Evolutionary conservation across 2,888 invertebrate species (phyloP).

Genomic region (Mythimna impura): DNA sequence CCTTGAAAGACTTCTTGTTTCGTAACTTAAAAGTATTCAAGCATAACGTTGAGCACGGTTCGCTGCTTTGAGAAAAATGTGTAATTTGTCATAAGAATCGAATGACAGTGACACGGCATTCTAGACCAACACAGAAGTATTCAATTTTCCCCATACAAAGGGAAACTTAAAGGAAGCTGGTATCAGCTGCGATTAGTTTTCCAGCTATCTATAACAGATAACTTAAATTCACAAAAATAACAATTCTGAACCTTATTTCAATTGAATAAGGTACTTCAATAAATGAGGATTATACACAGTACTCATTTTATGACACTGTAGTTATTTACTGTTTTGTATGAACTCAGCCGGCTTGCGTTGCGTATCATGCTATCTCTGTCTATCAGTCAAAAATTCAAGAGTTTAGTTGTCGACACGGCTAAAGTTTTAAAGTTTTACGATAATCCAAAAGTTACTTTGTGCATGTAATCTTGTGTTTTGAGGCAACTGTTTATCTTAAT

Average conservation of each 20-base stretch:
- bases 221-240: not conserved
- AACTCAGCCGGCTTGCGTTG: conserved; percentile 66
- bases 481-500: conserved; percentile 53
- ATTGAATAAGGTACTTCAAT: rapidly evolving
- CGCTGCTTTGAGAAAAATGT: not conserved
- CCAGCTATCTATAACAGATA: conserved; percentile 18
- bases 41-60: not conserved
- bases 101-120: not conserved
- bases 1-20: too few species aligned
- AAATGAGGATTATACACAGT: not conserved
- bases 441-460: conserved; percentile 73
- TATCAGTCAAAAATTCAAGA: conserved; percentile 79
- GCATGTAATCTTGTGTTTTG: conserved; percentile 63
- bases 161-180: conserved; percentile 13
- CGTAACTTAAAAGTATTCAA: not conserved
- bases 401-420: conserved; percentile 79
- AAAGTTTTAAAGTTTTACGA: conserved; percentile 81
- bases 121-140: not conserved
- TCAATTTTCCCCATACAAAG: conserved; percentile 12
- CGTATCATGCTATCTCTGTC: conserved; percentile 69
- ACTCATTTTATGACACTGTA: not conserved
- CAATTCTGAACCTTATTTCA: not conserved
- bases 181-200: conserved; percentile 19
- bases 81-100: not conserved
- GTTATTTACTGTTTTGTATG: conserved; percentile 4